Evolutionary conservation across 2,113 vertebrate genomes (phyloP).

Genomic region (Gavia stellata): DNA sequence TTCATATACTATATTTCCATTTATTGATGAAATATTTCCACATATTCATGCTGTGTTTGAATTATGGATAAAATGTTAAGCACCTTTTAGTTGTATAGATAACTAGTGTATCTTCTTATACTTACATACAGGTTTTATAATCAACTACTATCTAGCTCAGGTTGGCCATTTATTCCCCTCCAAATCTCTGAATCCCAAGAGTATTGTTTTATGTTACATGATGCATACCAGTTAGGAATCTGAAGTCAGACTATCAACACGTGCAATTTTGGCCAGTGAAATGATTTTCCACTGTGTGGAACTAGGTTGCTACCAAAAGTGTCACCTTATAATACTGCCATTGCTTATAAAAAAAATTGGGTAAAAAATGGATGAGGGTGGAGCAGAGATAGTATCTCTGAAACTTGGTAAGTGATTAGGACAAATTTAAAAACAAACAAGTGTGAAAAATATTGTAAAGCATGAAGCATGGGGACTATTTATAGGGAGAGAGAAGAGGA

Average conservation of each 20-base stretch:
- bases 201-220: neutral
- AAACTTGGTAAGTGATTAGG: neutral
- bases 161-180: neutral
- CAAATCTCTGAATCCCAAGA: neutral
- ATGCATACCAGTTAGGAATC: neutral
- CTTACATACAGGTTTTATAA: neutral
- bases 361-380: neutral
- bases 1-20: neutral
- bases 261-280: neutral
- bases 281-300: neutral
- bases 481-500: neutral
- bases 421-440: neutral
- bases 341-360: neutral
- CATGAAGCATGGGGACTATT: neutral
- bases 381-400: neutral
- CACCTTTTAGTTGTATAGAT: neutral
- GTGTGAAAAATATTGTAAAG: neutral
- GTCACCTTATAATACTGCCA: neutral
- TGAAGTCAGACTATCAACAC: neutral
- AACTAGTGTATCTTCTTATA: neutral
- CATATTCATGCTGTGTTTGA: neutral
- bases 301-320: neutral
- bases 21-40: neutral
- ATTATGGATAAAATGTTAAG: neutral
- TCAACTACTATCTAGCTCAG: neutral